Conservation (phyloP, 2,113 vertebrate genomes). For the Pungitius pungitius region DNA sequence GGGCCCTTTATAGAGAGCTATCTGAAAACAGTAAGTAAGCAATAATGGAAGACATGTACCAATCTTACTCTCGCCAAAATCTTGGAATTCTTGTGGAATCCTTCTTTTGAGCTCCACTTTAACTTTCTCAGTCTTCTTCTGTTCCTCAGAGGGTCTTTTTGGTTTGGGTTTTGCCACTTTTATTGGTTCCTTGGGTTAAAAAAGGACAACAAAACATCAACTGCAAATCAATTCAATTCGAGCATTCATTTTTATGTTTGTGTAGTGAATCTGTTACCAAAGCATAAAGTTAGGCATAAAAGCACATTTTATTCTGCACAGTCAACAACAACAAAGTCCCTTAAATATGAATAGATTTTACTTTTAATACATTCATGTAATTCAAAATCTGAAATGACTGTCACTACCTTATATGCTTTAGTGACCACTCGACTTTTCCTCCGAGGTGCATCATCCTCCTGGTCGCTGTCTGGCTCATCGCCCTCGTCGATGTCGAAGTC, state of each 20-base stretch:
- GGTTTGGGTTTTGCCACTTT: constrained; percentile 87
- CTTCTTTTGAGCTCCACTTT: constrained; percentile 85
- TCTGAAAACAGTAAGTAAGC: background rate
- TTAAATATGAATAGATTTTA: background rate
- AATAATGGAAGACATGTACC: background rate
- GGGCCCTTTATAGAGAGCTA: background rate
- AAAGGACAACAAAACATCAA: constrained; percentile 10
- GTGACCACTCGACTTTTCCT: constrained; percentile 90
- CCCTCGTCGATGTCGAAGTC: constrained; percentile 98
- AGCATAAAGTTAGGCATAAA: background rate
- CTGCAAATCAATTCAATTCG: background rate
- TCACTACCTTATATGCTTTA: constrained; percentile 91
- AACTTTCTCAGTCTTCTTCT: constrained; percentile 80
- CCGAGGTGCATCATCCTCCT: constrained; percentile 89
- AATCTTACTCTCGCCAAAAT: constrained; percentile 86
- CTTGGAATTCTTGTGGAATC: constrained; percentile 84
- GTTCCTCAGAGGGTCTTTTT: constrained; percentile 80
- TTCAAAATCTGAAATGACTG: constrained; percentile 3
- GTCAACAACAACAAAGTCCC: background rate
- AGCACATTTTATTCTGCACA: background rate
- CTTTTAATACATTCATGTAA: background rate
- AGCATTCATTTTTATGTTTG: background rate
- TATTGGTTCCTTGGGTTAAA: constrained; percentile 86
- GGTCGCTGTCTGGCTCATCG: constrained; percentile 92
- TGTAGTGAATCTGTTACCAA: background rate